Conservation (phyloP, 2,888 invertebrate genomes). For the Drosophila cognata region DNA sequence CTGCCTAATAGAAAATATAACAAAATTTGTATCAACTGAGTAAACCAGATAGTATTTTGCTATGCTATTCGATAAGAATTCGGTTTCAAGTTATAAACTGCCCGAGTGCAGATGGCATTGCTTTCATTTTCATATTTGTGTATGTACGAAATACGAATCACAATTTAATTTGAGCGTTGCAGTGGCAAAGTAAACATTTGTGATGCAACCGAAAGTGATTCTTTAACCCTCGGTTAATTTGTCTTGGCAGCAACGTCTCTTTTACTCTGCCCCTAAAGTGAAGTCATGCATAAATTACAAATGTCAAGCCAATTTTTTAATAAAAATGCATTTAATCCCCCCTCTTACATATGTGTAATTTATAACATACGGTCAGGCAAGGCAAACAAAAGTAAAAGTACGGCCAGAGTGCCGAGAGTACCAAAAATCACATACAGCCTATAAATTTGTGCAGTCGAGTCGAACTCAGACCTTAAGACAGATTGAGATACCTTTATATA, state of each 20-base stretch:
- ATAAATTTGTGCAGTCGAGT: constrained; percentile 50
- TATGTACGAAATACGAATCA: neutral
- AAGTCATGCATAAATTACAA: constrained; percentile 60
- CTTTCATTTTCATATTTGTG: neutral
- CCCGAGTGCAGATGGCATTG: neutral
- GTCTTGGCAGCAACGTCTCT: constrained; percentile 22
- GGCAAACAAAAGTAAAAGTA: constrained; percentile 63
- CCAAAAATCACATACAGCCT: constrained; percentile 42
- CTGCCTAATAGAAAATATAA: neutral
- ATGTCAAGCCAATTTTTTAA: constrained; percentile 60
- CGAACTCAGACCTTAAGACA: constrained; percentile 51
- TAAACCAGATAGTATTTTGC: neutral
- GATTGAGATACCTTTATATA: constrained; percentile 75
- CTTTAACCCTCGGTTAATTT: constrained; percentile 33
- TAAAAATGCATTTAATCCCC: constrained; percentile 67
- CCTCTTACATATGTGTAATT: constrained; percentile 44
- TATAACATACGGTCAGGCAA: constrained; percentile 44
- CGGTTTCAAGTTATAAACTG: neutral
- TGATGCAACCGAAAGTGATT: constrained; percentile 20
- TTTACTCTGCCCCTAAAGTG: constrained; percentile 2
- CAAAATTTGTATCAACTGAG: neutral
- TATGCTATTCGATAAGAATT: neutral
- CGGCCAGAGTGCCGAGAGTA: constrained; percentile 11
- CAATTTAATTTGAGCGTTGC: neutral
- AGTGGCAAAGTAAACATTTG: neutral